A percentile compares a stretch with the other conserved stretches of the same genome.
These are phyloP conservation scores for Eilema caniola DNA, from an alignment of 2,888 invertebrate genomes.

Conservation along the genomic window DNA sequence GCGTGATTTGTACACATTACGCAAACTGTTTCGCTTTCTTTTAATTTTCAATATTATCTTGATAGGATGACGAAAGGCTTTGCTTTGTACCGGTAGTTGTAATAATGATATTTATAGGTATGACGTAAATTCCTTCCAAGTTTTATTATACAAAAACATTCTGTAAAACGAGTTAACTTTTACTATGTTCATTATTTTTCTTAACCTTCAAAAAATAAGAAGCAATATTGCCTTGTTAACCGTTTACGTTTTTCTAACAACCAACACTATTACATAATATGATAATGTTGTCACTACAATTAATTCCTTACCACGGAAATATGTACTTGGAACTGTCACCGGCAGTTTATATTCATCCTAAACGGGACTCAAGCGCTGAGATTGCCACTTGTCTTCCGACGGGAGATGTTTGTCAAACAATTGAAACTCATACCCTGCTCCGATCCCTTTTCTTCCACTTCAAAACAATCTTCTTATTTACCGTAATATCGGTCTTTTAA, in stretches of 20 bases:
- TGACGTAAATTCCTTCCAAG: background rate
- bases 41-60: background rate
- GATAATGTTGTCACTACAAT: background rate
- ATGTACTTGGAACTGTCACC: background rate
- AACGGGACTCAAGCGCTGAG: slow-evolving; percentile 21
- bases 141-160: background rate
- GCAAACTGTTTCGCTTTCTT: background rate
- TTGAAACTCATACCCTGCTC: slow-evolving; percentile 31
- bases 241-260: too few relatives aligned
- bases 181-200: background rate
- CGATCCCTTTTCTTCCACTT: slow-evolving; percentile 20
- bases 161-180: background rate
- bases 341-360: slow-evolving; percentile 7
- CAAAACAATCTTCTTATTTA: background rate
- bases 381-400: slow-evolving; percentile 31
- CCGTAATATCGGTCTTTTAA: background rate
- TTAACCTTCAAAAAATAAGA: background rate
- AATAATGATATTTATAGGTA: background rate
- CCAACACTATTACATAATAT: background rate
- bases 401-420: slow-evolving; percentile 32
- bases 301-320: background rate
- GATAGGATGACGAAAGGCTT: background rate
- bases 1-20: background rate
- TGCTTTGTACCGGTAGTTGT: background rate
- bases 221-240: background rate